These are phyloP conservation scores for Smutsia gigantea DNA, from an alignment of 2,797 vertebrate genomes.

Conservation along the genomic window DNA sequence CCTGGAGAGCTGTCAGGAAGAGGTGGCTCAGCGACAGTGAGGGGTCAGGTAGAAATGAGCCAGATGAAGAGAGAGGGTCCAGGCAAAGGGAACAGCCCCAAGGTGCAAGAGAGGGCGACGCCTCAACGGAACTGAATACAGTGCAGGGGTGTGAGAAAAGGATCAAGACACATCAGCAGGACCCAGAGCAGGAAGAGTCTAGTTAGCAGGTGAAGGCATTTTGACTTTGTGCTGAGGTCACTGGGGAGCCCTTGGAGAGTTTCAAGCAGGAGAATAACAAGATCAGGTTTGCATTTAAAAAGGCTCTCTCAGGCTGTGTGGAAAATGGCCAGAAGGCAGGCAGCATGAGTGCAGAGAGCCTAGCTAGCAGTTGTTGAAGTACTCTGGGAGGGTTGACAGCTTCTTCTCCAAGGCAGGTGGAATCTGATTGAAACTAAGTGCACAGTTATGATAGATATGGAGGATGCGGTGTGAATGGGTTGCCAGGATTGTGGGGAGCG, in stretches of 20 bases:
- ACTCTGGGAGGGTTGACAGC: background rate
- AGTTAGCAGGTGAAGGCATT: background rate
- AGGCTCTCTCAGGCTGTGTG: background rate
- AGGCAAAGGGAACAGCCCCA: background rate
- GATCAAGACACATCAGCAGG: background rate
- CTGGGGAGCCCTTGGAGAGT: background rate
- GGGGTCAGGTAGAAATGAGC: background rate
- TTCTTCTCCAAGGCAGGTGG: background rate
- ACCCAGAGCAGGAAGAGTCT: background rate
- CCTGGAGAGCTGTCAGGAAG: background rate
- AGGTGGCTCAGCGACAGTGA: background rate
- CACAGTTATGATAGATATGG: rapidly evolving
- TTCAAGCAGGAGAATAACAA: background rate
- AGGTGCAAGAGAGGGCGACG: background rate
- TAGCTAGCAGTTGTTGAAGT: rapidly evolving
- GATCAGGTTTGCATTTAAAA: background rate
- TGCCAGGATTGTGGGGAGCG: background rate
- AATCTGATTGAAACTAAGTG: background rate
- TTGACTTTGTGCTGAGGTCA: background rate
- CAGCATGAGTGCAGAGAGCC: rapidly evolving
- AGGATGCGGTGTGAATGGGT: background rate
- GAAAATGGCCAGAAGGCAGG: background rate
- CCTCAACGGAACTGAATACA: background rate
- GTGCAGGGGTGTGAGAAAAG: background rate
- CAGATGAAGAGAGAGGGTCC: background rate